Conservation (phyloP, 1,140 invertebrate species). For the Cryptotermes secundus region DNA sequence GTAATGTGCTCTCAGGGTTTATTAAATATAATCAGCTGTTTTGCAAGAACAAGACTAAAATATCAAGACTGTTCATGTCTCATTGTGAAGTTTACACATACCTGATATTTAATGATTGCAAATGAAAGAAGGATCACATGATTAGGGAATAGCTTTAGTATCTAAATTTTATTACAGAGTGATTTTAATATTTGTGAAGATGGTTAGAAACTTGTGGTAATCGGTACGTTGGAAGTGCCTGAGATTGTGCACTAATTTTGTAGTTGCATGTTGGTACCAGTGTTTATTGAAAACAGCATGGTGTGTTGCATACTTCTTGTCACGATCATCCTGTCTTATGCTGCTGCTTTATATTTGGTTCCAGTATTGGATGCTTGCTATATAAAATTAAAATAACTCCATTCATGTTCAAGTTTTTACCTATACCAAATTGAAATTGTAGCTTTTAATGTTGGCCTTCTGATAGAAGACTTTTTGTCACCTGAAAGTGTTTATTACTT, state of each 20-base stretch:
- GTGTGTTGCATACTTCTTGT: not conserved
- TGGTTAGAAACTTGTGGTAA: not conserved
- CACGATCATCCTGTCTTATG: not conserved
- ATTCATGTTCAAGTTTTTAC: too few species aligned
- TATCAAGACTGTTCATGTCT: not conserved
- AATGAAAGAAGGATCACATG: not conserved
- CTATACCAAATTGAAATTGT: too few species aligned
- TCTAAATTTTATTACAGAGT: not conserved
- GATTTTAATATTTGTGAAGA: not conserved
- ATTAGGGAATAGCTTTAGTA: not conserved
- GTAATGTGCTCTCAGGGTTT: too few species aligned
- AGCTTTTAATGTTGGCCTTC: too few species aligned
- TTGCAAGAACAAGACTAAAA: not conserved
- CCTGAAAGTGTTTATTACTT: too few species aligned
- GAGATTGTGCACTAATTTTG: constrained; percentile 1
- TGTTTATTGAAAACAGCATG: not conserved
- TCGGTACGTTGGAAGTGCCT: not conserved
- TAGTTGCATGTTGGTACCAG: constrained; percentile 10
- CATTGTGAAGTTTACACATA: not conserved
- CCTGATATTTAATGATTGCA: not conserved
- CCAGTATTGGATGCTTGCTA: too few species aligned
- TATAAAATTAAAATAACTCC: too few species aligned
- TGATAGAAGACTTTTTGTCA: too few species aligned
- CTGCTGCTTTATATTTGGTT: not conserved
- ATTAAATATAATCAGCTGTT: too few species aligned